Conservation (phyloP, 1,140 invertebrate genomes). For the Pseudomyrmex pallidus region DNA sequence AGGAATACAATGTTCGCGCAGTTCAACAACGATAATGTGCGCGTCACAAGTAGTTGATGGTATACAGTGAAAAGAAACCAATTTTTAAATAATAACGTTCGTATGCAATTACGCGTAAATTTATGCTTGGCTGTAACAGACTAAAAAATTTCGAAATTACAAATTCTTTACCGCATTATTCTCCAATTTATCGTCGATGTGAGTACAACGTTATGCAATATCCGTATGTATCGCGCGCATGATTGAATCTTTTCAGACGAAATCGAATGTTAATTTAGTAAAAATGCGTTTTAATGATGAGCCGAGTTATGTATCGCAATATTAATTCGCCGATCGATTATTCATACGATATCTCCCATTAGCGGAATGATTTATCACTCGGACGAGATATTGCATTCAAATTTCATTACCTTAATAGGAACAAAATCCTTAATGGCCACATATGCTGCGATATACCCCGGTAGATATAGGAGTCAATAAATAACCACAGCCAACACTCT, state of each 20-base stretch:
- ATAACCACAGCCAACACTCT: slow-evolving; percentile 52
- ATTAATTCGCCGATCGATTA: slow-evolving; percentile 30
- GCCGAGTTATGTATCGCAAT: slow-evolving; percentile 28
- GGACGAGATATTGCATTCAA: slow-evolving; percentile 18
- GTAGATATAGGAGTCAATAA: slow-evolving; percentile 59
- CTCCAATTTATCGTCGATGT: not conserved
- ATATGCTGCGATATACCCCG: not conserved
- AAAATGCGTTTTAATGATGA: slow-evolving; percentile 20
- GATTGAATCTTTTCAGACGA: not conserved
- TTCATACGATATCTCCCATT: slow-evolving; percentile 20
- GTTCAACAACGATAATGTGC: not conserved
- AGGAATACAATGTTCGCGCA: not conserved
- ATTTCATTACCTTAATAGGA: slow-evolving; percentile 49
- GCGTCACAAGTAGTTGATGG: too few relatives aligned
- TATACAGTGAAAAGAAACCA: too few relatives aligned
- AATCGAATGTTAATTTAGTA: slow-evolving; percentile 14
- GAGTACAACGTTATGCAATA: not conserved
- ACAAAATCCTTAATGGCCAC: slow-evolving; percentile 28
- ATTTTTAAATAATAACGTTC: too few relatives aligned
- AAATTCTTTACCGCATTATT: not conserved
- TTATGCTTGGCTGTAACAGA: not conserved
- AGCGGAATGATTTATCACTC: slow-evolving; percentile 22
- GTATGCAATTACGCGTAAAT: too few relatives aligned
- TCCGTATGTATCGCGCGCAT: not conserved
- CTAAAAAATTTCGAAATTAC: not conserved